Base-by-base conservation (phyloP, 2,888 invertebrate genomes). In the Agonopterix subpropinquella region DNA sequence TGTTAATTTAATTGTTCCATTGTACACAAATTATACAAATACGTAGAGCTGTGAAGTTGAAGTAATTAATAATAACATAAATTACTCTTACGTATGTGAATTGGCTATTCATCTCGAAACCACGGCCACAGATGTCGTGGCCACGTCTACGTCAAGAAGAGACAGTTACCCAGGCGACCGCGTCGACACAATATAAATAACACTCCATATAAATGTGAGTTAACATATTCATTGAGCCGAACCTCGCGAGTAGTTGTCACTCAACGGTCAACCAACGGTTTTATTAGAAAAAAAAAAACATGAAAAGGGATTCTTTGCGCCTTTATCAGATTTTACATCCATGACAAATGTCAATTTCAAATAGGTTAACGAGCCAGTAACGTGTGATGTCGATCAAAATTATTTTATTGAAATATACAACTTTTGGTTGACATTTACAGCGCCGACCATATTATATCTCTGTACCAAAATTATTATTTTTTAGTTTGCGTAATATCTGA, bases 211-310 rank as follows among this genome's bases (percentile, higher is more conserved):
- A 69, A 73, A 68, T 64, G 69, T 28, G 28, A 28, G 28, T 28
- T 28, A 39, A 39, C 39, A 39, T n/a, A 39, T 75, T 77, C 71
- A 79, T 70, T 71, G 72, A 72, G 67, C 62, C 64, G 61, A 46
- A 15, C 65, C 76, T 73, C 80, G 76, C 72, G 64, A 66, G 53
- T 52, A 61, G 67, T 76, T 76, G 84, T 83, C 86, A 85, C 74
- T 84, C 84, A 83, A 80, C 77, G 82, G 81, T 83, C 85, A 84
- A 61, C 73, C 71, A 70, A 80, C 73, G 72, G 78, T 77, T 76
- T 72, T 71, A 66, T 58, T 59, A 57, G 56, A 64, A 65, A 73
- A 66, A 64, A 64, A 70, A 71, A 64, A 47, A 28, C 8, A 61
- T 63, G 59, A 69, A 72, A 73, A 65, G 64, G 50, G 60, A 67